These are phyloP conservation scores for Fulmarus glacialis DNA, from an alignment of 2,113 vertebrate genomes.

Conservation along the genomic window DNA sequence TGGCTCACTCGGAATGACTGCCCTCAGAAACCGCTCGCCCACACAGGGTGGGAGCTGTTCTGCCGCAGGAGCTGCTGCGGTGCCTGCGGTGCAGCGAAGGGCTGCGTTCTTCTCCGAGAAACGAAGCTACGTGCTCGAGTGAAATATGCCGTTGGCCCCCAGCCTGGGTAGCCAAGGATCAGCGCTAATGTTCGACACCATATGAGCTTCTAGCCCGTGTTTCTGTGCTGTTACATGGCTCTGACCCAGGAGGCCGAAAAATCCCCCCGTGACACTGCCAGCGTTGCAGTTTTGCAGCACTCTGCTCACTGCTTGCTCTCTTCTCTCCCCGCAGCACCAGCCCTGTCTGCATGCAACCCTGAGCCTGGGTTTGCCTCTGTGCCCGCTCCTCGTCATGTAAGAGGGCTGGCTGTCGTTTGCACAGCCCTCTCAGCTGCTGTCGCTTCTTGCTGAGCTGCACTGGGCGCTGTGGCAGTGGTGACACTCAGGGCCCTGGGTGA, in stretches of 20 bases:
- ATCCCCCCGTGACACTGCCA: background rate
- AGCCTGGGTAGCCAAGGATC: background rate
- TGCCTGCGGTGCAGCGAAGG: fast-evolving
- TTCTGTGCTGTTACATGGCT: background rate
- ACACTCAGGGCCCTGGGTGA: background rate
- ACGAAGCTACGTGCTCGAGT: background rate
- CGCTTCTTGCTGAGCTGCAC: background rate
- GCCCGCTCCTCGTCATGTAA: fast-evolving
- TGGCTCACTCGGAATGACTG: background rate
- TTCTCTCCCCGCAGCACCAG: background rate
- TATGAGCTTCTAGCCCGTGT: background rate
- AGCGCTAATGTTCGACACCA: fast-evolving
- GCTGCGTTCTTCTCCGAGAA: background rate
- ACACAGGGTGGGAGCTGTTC: background rate
- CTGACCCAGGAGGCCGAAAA: too few species aligned
- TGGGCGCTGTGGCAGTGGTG: background rate
- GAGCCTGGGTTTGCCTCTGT: background rate
- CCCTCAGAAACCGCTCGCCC: background rate
- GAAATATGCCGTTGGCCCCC: fast-evolving
- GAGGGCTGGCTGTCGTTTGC: fast-evolving
- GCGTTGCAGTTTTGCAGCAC: fast-evolving
- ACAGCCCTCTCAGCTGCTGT: too few species aligned
- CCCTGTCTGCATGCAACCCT: too few species aligned
- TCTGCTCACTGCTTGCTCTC: background rate
- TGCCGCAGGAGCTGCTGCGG: background rate